Evolutionary conservation across 2,888 invertebrate genomes (phyloP).

Genomic region (Hydriomena furcata): DNA sequence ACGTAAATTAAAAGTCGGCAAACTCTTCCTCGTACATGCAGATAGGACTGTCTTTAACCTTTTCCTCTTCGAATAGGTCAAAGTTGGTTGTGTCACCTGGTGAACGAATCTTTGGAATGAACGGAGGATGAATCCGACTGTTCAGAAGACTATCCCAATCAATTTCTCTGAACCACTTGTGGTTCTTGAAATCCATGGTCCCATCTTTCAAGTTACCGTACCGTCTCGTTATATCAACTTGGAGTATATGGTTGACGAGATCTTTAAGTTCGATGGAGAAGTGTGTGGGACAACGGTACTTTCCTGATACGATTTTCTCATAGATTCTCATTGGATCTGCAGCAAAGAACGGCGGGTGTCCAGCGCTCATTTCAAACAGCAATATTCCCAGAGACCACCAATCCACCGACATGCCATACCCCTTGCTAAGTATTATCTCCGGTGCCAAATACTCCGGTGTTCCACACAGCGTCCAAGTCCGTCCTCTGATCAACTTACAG

Average conservation of each 20-base stretch:
- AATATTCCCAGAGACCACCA: conserved; percentile 98
- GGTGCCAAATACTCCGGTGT: conserved; percentile 99
- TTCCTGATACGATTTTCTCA: conserved; percentile 96
- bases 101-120: conserved; percentile 83
- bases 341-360: conserved; percentile 97
- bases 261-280: conserved; percentile 93
- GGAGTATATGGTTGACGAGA: conserved; percentile 90
- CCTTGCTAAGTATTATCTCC: conserved; percentile 95
- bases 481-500: conserved; percentile 89
- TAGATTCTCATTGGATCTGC: conserved; percentile 97
- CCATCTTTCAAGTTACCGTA: conserved; percentile 96
- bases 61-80: conserved; percentile 84
- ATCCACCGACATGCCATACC: conserved; percentile 96
- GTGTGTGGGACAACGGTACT: conserved; percentile 91
- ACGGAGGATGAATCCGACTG: conserved; percentile 87
- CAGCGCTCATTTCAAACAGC: conserved; percentile 94
- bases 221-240: conserved; percentile 81
- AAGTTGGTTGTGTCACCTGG: conserved; percentile 89
- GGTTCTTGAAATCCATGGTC: conserved; percentile 94
- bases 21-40: conserved; percentile 87
- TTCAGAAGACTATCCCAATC: conserved; percentile 94
- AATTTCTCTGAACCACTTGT: conserved; percentile 94
- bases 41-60: conserved; percentile 74
- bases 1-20: conserved; percentile 82
- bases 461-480: conserved; percentile 97